Percentiles rank a stretch among this genome's conserved stretches.
These are phyloP conservation scores for Seriola rivoliana DNA, from an alignment of 2,113 vertebrate species.

Conservation along the genomic window DNA sequence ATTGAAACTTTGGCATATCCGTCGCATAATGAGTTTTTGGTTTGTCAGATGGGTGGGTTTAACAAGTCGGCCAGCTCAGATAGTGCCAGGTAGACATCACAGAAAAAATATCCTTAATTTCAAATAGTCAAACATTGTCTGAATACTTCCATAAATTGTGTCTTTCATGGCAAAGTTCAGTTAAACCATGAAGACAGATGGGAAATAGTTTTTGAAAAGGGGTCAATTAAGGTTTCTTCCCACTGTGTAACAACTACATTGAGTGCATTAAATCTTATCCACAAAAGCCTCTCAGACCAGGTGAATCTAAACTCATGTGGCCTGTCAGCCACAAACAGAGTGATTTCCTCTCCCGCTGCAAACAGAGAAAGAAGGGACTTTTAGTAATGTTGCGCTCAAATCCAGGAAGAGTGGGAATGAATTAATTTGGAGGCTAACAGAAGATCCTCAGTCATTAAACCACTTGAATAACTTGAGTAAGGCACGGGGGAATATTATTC, in stretches of 20 bases:
- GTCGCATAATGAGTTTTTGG: constrained; percentile 31
- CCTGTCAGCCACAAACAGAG: constrained; percentile 30
- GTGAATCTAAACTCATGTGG: constrained; percentile 18
- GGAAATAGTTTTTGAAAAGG: background rate
- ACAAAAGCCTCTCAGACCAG: constrained; percentile 24
- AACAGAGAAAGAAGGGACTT: constrained; percentile 32
- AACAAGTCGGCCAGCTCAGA: constrained; percentile 16
- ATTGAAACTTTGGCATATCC: constrained; percentile 35
- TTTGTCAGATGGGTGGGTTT: constrained; percentile 34
- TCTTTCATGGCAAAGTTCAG: constrained; percentile 19
- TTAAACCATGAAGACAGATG: constrained; percentile 21
- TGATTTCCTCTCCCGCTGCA: background rate
- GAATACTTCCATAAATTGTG: background rate
- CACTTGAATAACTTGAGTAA: constrained; percentile 38
- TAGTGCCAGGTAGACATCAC: constrained; percentile 25
- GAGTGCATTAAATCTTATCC: constrained; percentile 34
- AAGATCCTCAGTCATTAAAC: constrained; percentile 49
- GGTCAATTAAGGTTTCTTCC: constrained; percentile 18
- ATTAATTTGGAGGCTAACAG: constrained; percentile 59
- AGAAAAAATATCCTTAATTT: constrained; percentile 17
- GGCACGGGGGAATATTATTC: constrained; percentile 37
- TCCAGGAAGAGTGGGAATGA: constrained; percentile 39
- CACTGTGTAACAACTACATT: background rate
- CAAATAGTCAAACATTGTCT: constrained; percentile 10
- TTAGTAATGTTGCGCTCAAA: constrained; percentile 39